A percentile compares a stretch with the other conserved stretches of the same genome.
Evolutionary conservation across 2,888 invertebrate genomes (phyloP).

Genomic region (Pasiphila rectangulata): DNA sequence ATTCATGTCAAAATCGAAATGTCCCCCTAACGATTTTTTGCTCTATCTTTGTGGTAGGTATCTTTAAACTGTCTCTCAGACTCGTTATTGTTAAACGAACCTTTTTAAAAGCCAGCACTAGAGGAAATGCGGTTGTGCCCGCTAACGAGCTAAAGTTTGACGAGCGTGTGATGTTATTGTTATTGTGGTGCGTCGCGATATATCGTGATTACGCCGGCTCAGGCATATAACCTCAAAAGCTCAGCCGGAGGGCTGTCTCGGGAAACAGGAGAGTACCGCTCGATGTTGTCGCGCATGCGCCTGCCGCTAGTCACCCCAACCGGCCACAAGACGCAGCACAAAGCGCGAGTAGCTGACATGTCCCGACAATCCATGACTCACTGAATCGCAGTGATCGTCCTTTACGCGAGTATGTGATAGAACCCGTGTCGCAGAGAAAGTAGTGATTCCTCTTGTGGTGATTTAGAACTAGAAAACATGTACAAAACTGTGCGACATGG

Average conservation of each 20-base stretch:
- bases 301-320: constrained; percentile 31
- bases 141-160: constrained; percentile 40
- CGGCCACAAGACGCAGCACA: constrained; percentile 60
- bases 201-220: constrained; percentile 60
- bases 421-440: constrained; percentile 47
- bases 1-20: constrained; percentile 2
- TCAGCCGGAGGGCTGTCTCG: constrained; percentile 21
- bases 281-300: constrained; percentile 77
- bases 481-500: constrained; percentile 88
- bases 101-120: constrained; percentile 15
- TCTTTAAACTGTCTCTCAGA: neutral
- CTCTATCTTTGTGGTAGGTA: neutral
- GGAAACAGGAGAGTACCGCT: constrained; percentile 62
- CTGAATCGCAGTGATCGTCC: constrained; percentile 41
- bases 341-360: constrained; percentile 63
- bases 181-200: constrained; percentile 53
- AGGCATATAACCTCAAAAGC: constrained; percentile 76
- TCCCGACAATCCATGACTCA: constrained; percentile 53
- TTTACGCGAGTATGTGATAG: constrained; percentile 66
- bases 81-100: neutral
- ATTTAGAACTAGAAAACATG: constrained; percentile 73
- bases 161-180: constrained; percentile 62
- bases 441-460: constrained; percentile 66
- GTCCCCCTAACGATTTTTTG: constrained; percentile 33
- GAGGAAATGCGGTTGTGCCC: constrained; percentile 23